Conservation (phyloP, 2,888 invertebrate species). For the Emmelina monodactyla region DNA sequence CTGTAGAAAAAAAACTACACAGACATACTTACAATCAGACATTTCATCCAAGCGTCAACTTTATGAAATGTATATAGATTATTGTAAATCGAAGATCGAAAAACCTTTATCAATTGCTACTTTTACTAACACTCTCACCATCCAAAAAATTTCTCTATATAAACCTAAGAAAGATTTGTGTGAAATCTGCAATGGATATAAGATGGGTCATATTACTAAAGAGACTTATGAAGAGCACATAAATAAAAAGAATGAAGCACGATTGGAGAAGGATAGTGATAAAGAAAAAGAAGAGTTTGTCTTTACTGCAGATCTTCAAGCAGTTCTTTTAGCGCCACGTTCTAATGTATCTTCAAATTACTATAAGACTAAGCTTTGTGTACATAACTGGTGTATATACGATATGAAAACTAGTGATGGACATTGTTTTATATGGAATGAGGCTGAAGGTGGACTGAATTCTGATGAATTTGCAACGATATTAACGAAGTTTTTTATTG, state of each 20-base stretch:
- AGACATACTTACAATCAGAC: no score
- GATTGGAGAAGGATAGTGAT: no score
- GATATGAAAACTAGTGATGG: conserved; percentile 14
- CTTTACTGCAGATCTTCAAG: conserved; percentile 13
- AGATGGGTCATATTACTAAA: conserved; percentile 12
- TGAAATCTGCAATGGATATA: conserved; percentile 10
- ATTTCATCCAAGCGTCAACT: conserved; percentile 12
- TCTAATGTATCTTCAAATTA: conserved; percentile 13
- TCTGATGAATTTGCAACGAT: conserved; percentile 14
- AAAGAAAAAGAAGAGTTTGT: conserved; percentile 11
- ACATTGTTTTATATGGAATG: conserved; percentile 14
- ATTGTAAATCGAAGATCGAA: no score
- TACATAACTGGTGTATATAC: conserved; percentile 14
- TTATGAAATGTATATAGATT: no score
- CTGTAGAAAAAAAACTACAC: no score
- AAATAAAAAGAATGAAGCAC: conserved; percentile 15
- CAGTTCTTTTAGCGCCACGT: conserved; percentile 10
- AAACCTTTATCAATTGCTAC: no score
- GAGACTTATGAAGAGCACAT: conserved; percentile 11
- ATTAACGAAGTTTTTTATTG: conserved; percentile 12
- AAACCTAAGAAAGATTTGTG: conserved; percentile 11
- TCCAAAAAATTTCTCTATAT: conserved; percentile 6
- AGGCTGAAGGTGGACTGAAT: conserved; percentile 13
- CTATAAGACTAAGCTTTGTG: conserved; percentile 14
- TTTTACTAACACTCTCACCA: conserved; percentile 10